These are phyloP conservation scores for Panthera leo DNA, from an alignment of 2,113 vertebrate genomes.

Conservation along the genomic window DNA sequence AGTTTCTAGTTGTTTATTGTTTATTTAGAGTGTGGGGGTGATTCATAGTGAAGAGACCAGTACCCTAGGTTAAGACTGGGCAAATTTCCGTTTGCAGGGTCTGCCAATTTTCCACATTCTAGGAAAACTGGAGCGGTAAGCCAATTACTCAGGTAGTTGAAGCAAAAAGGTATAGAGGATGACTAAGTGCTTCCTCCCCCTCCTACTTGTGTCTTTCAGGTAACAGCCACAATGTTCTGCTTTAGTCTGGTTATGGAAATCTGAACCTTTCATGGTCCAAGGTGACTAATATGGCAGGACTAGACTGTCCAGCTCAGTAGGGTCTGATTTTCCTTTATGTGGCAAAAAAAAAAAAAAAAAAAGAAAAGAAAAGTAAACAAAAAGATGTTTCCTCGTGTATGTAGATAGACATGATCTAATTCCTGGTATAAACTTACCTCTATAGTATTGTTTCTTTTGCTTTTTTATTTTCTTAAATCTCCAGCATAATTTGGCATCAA, in stretches of 20 bases:
- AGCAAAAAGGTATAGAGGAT: neutral
- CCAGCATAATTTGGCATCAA: neutral
- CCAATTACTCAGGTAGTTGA: neutral
- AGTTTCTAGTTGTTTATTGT: neutral
- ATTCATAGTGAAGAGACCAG: neutral
- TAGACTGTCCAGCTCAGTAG: neutral
- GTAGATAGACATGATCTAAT: neutral
- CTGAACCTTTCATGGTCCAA: neutral
- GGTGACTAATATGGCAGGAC: neutral
- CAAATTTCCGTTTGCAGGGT: neutral
- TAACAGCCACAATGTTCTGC: neutral
- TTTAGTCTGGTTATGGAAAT: neutral
- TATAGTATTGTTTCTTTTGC: neutral
- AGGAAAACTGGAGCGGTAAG: neutral
- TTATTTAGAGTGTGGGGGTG: neutral
- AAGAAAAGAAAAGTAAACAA: too few relatives aligned
- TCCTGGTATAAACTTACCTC: neutral
- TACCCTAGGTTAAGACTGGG: neutral
- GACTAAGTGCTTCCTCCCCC: neutral
- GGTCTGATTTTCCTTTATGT: neutral
- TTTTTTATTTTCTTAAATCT: neutral
- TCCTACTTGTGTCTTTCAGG: neutral
- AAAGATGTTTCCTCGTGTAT: neutral
- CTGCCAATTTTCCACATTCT: neutral
- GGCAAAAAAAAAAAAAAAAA: neutral